Base-by-base conservation (phyloP, 2,888 invertebrate species). In the Zelleria hepariella region DNA sequence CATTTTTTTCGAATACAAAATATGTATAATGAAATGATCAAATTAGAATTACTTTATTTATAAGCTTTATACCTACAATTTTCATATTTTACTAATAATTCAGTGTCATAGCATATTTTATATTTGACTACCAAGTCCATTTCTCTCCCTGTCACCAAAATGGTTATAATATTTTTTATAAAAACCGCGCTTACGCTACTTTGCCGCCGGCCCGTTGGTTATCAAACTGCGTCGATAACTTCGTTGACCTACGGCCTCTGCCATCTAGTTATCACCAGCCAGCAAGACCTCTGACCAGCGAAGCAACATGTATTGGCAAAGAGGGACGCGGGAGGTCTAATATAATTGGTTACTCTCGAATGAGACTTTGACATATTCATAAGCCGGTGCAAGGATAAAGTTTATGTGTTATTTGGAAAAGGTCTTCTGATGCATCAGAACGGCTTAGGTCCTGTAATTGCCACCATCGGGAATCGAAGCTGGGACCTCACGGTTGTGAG, bases 191-290 rank as follows among this genome's bases (percentile, higher is more conserved):
- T 71, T 78, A 72, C 63, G 42, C 61, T 67, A 59, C 58, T 77
- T 63, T 42, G 15, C 59, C 7, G 23, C n/a, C 48, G 47, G 55
- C 61, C 18, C 25, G 26, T 10, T 42, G 32, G 32, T 79, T 82
- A 80, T 81, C 81, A 66, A 60, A 60, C 56, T n/a, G 74, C 74
- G 78, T 71, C 66, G 82, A 77, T 83, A 83, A 74, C 69, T 67
- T 62, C 71, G 52, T 80, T 77, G 81, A 74, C 70, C 80, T 74
- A 32, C 73, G 77, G 75, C 67, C 77, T 59, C 10, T 57, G 23
- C 23, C 51, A 20, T 27, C 15, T 32, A 21, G 6, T 42, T 15
- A 15, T 4, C 10, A 10, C 32, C 32, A 42, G 32, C 15, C 2
- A 10, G 10, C 32, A 15, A 15, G 32, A 42, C 32, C 32, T 42